Evolutionary conservation across 2,888 invertebrate genomes (phyloP), one percentile per base, ranked within the genome.

Genomic region (Eledone cirrhosa): DNA sequence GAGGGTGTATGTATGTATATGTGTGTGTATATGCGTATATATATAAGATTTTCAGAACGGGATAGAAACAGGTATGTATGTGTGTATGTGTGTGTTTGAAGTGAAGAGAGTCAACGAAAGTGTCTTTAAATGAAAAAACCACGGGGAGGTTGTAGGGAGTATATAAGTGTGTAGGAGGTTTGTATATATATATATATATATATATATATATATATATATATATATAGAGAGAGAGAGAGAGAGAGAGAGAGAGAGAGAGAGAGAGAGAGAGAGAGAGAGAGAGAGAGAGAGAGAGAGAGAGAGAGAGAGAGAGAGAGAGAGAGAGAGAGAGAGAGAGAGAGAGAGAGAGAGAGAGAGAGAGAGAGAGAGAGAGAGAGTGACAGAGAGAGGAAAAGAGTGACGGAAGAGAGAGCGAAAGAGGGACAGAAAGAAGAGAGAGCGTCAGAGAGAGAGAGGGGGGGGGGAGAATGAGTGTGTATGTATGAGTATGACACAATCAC

Each of bases 171-270:
- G 5, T 33, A 41, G 41, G 11, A 41, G 41, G 41, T 41, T 5
- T 41, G 41, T 41, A 11, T 41, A 41, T 41, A 11, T 41, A 11
- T 41, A 11, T 41, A 11, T 41, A 0, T 41, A 11, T 41, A 2
- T 41, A 11, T 41, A 11, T 41, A 11, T 41, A 11, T 41, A 11
- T 41, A 11, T 41, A 8, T 41, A 11, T 41, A 41, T 41, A 41
- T 78, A 47, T 47, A 19, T 48, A 65, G 29, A 67, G n/a, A 29
- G 19, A 22, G 47, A 72, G 27, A 41, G 41, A 78, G 67, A 78
- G 31, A 31, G 11, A 78, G 67, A 67, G 67, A 78, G 33, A 67
- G 67, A 77, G 59, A 77, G 63, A 77, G 77, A 48, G 29, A 77
- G 29, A 41, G 47, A 78, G 72, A 78, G n/a, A n/a, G n/a, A 8